Evolutionary conservation across 2,797 vertebrate species (phyloP).

Genomic region (Cichlasoma orientale): DNA sequence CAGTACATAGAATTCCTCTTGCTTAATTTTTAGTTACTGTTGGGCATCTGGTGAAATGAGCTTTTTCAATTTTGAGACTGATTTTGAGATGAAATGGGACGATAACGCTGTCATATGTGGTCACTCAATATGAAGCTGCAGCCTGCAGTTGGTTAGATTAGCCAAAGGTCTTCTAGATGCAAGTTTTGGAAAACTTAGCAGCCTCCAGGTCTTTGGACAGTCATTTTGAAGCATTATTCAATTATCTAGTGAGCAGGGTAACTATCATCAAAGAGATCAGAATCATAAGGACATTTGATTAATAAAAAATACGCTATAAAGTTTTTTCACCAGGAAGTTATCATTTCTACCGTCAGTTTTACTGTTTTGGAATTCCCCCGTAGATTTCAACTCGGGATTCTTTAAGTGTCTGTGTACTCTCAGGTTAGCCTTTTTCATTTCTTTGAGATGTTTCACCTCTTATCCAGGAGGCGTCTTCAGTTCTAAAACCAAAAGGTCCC

Average conservation of each 20-base stretch:
- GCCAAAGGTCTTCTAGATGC: background rate
- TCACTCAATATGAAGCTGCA: background rate
- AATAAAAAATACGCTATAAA: background rate
- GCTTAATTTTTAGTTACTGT: background rate
- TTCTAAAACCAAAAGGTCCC: no score
- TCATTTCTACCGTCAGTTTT: background rate
- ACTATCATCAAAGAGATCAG: no score
- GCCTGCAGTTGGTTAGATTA: background rate
- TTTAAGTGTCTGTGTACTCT: no score
- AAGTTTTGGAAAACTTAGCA: background rate
- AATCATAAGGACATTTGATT: background rate
- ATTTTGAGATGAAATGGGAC: background rate
- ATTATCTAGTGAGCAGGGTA: background rate
- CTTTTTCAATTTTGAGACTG: background rate
- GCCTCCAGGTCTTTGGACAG: background rate
- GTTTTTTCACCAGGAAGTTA: fast-evolving
- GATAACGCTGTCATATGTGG: background rate
- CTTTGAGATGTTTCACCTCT: no score
- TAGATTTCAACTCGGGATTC: no score
- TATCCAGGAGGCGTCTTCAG: no score
- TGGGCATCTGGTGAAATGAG: background rate
- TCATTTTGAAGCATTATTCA: background rate
- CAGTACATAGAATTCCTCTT: background rate
- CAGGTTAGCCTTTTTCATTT: no score
- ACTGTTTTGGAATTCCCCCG: background rate